Evolutionary conservation across 2,113 vertebrate genomes (phyloP), one percentile per base, ranked within the genome.

Genomic region (Mirza zaza): DNA sequence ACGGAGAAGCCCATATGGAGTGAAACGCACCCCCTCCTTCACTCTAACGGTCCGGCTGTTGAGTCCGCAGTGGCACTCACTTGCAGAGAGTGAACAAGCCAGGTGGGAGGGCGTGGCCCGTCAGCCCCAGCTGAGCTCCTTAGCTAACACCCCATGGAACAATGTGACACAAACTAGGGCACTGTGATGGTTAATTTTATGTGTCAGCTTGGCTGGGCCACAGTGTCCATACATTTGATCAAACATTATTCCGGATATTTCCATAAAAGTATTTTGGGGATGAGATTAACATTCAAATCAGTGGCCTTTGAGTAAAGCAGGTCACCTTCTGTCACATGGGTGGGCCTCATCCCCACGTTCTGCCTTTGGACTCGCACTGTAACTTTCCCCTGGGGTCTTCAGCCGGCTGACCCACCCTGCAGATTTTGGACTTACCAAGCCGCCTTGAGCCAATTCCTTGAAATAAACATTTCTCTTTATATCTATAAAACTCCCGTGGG

Each of bases 211-310:
- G 57, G 13, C 57, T 18, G 75, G 55, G 14, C 36, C 73, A 6
- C 2, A 12, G 27, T n/a, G 34, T 6, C 55, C 0, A 48, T 87
- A 57, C 57, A 80, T 63, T 87, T 79, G 63, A 34, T 77, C 71
- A 91, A 71, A 86, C 11, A 17, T 48, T 50, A 90, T 42, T 75
- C 63, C 42, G 57, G 73, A 42, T 95, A 17, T 65, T 81, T 87
- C 90, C 82, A 13, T 34, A 36, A 77, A 68, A 42, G 14, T 39
- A 7, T 55, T 76, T 83, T 76, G 21, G 42, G 45, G 57, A 29
- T 87, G 68, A 67, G 21, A 76, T 88, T 48, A 59, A 59, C 48
- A 61, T 34, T 36, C 70, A 61, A 50, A 61, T 68, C 11, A 32
- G 23, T 83, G 39, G 68, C 45, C 67, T 76, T 39, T 76, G 17